These are phyloP conservation scores for Pimephales promelas DNA, from an alignment of 2,113 vertebrate genomes.

Conservation along the genomic window DNA sequence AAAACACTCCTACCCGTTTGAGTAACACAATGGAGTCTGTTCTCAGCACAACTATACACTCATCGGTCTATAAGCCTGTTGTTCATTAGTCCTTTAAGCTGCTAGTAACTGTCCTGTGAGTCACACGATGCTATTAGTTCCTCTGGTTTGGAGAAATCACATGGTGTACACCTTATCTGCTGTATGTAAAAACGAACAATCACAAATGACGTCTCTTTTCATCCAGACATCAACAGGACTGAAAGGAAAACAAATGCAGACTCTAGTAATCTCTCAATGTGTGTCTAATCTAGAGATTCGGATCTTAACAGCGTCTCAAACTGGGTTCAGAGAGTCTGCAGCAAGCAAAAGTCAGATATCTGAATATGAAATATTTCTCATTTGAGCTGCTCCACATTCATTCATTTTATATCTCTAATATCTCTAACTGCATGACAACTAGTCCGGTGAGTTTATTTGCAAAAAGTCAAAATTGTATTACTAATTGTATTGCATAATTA, in stretches of 20 bases:
- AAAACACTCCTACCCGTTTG: neutral
- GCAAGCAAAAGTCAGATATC: neutral
- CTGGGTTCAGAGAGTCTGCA: neutral
- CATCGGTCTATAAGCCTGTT: neutral
- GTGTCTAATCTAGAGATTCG: neutral
- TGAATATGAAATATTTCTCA: neutral
- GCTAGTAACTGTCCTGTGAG: conserved; percentile 27
- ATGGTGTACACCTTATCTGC: conserved; percentile 11
- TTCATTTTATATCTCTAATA: neutral
- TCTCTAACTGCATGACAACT: neutral
- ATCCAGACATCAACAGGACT: neutral
- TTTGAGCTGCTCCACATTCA: neutral
- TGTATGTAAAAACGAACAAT: neutral
- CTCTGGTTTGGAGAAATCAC: conserved; percentile 45
- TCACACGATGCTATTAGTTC: conserved; percentile 21
- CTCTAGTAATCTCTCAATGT: neutral
- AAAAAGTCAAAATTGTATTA: too few species aligned
- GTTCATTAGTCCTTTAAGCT: conserved; percentile 24
- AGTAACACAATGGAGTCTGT: neutral
- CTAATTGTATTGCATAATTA: too few species aligned
- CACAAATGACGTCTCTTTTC: neutral
- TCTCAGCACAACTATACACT: neutral
- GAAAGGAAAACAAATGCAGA: neutral
- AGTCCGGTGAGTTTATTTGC: neutral
- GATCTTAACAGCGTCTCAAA: neutral